Evolutionary conservation across 2,113 vertebrate species (phyloP), one percentile per base, ranked within the genome.

Genomic region (Rhinopomastus cyanomelas): DNA sequence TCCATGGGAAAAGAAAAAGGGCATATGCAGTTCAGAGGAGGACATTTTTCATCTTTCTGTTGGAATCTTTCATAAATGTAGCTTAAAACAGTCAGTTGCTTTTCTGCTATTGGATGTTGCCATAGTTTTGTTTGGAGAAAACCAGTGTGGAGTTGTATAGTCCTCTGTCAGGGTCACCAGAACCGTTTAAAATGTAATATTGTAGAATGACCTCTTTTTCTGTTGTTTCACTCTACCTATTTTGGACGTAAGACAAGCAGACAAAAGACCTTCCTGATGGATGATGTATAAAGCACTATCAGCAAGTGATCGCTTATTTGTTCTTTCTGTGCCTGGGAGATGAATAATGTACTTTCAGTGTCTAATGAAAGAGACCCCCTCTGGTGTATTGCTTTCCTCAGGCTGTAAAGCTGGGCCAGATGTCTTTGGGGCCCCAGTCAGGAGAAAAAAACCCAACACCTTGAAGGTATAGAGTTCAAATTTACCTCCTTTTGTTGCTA

Each of bases 1-100:
- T 82, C 76, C 34, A 51, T 91, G 71, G 72, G 52, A 85, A 89
- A 88, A 92, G 34, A 39, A 52, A 86, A 87, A 89, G 86, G 73
- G 51, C 65, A 76, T 56, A 25, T 30, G 19, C 32, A 89, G 75
- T 89, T 89, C 88, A 90, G 5, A 60, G 42, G 48, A 84, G 44
- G 51, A 81, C 59, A 69, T 59, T 53, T 89, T 95, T 92, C 36
- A 59, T 81, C 66, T 84, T 94, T 20, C 13, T 78, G 0, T 32
- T 12, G 2, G 29, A 68, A 30, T 16, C 34, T 79, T 89, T 81
- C 65, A 49, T 69, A 61, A 89, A 73, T 44, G 59, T 61, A 49
- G 19, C 46, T 88, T 67, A 51, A 67, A 91, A 66, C 71, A 87
- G 26, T 51, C 27, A 21, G 13, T 65, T 83, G 51, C 52, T 85